Base-by-base conservation (phyloP, 2,797 vertebrate species). In the Chloroceryle inda region DNA sequence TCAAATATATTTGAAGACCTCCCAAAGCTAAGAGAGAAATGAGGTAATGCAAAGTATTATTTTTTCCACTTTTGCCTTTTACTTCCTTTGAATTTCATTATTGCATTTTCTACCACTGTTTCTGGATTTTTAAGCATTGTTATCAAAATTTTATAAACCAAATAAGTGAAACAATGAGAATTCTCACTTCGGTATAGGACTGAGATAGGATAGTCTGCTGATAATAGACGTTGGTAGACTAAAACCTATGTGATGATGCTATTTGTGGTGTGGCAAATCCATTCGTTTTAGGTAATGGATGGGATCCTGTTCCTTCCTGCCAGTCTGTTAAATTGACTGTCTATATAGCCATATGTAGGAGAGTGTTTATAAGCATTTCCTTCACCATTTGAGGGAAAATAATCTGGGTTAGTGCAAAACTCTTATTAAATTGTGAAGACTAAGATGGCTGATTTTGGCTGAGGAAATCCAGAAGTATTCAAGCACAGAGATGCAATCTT, bases 381-480 rank as follows among this genome's bases (percentile, higher is more conserved):
- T 83, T 35, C 69, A 68, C 6, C 2, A 16, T 58, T 55, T 88
- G n/a, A 55, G 12, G n/a, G 26, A 87, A 71, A 81, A 63, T 59
- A 50, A 23, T 59, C 49, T 10, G 21, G 3, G 2, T 47, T 68
- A 52, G 2, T 68, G 31, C 33, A 63, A 81, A 74, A 37, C 23
- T 19, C 1, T 80, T 75, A 8, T 62, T 59, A 72, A 85, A 78
- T 56, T 64, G 5, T 55, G 72, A 76, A 76, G 23, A 31, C 3
- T 61, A 82, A 17, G 5, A 3, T 0, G 3, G 6, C 3, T 2
- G 2, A 44, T 61, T 73, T 72, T 40, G 14, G 3, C 12, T 35
- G 40, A 56, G 42, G 24, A 72, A 82, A 72, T 76, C 10, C 6
- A 9, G 44, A 80, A 76, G 10, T 49, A 37, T 16, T 64, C 14